Evolutionary conservation across 2,888 invertebrate species (phyloP).

Genomic region (Amphiduros pacificus): DNA sequence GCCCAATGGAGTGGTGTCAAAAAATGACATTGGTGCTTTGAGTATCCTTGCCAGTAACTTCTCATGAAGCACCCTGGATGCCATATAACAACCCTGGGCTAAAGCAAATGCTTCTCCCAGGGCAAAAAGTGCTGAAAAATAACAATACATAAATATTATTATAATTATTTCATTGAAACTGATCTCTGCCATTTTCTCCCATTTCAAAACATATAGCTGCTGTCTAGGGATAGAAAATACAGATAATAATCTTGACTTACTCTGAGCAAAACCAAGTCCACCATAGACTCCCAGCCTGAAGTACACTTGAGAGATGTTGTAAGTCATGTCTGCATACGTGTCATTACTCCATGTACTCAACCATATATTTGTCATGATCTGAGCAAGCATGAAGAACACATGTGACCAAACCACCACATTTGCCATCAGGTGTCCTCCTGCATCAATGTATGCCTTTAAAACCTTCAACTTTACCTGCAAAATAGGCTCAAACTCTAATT

Average conservation of each 20-base stretch:
- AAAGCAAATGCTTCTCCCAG: conserved; percentile 5
- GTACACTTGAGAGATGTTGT: conserved; percentile 19
- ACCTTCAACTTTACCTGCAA: conserved; percentile 48
- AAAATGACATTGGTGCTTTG: conserved; percentile 4
- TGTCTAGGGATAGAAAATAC: too few relatives aligned
- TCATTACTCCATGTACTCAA: conserved; percentile 36
- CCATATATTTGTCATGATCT: conserved; percentile 53
- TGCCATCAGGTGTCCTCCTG: conserved; percentile 43
- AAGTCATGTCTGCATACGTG: neutral
- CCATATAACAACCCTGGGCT: conserved; percentile 1
- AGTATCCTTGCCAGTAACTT: neutral
- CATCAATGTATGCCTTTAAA: conserved; percentile 47
- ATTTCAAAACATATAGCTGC: too few relatives aligned
- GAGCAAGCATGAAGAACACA: conserved; percentile 39
- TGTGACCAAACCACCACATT: conserved; percentile 42
- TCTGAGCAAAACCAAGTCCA: conserved; percentile 22
- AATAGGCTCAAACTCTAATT: too few relatives aligned
- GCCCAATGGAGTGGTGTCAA: conserved; percentile 6
- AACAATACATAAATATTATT: too few relatives aligned
- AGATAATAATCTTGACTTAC: too few relatives aligned
- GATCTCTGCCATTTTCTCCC: too few relatives aligned
- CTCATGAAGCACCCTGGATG: neutral
- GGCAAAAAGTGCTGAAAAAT: conserved; percentile 5
- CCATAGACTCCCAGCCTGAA: conserved; percentile 58
- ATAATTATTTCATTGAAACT: too few relatives aligned